These are phyloP conservation scores for Merluccius polli DNA, from an alignment of 2,797 vertebrate species.

Conservation along the genomic window DNA sequence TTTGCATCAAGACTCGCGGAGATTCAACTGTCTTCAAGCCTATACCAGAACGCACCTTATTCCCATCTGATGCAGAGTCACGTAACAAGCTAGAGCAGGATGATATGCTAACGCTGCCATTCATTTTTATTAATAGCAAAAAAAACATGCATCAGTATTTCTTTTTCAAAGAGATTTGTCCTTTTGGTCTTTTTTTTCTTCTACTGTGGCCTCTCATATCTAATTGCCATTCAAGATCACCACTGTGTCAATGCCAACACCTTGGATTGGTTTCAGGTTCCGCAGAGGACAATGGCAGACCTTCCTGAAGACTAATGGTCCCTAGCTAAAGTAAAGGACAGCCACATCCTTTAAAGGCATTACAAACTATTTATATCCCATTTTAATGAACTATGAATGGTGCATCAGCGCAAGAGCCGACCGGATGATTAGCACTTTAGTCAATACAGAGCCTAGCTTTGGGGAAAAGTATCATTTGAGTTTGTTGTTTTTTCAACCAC, in stretches of 20 bases:
- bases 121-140: slow-evolving; percentile 22
- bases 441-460: background rate
- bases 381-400: background rate
- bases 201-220: slow-evolving; percentile 18
- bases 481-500: background rate
- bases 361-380: background rate
- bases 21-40: background rate
- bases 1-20: slow-evolving; percentile 25
- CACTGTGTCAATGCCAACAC: slow-evolving; percentile 26
- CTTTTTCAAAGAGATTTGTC: slow-evolving; percentile 18
- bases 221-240: slow-evolving; percentile 35
- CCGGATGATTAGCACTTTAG: background rate
- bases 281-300: slow-evolving; percentile 26
- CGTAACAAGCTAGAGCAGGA: background rate
- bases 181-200: slow-evolving; percentile 13
- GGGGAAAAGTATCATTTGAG: background rate
- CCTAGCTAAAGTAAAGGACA: background rate
- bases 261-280: slow-evolving; percentile 33
- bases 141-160: slow-evolving; percentile 26
- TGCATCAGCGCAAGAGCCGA: background rate
- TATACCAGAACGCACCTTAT: background rate
- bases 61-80: background rate
- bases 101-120: slow-evolving; percentile 9
- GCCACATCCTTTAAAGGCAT: background rate
- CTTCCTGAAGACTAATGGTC: background rate